Percentiles rank a stretch among this genome's conserved stretches.
phyloP scores from a whole-genome alignment of 2,797 vertebrate species.

The Sus cebifrons region DNA sequence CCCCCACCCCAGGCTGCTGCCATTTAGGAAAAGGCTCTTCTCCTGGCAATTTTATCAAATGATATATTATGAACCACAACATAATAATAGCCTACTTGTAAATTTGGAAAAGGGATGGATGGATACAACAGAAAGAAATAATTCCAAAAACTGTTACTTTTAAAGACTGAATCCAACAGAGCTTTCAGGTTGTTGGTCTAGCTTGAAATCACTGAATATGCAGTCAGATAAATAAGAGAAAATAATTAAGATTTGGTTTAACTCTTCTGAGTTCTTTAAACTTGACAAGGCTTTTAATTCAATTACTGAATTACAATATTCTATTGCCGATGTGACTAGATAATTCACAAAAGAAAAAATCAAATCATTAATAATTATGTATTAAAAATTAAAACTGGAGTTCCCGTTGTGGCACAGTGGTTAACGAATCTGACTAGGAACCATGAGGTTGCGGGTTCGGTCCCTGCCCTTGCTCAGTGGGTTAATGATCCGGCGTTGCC shows the following conservation, averaged over 20 bases:
- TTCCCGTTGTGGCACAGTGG: too few species aligned
- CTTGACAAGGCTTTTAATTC: neutral
- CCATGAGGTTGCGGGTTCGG: too few species aligned
- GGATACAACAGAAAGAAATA: neutral
- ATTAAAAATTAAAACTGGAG: neutral
- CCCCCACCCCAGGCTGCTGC: neutral
- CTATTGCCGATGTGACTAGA: neutral
- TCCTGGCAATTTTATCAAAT: neutral
- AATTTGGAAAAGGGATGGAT: neutral
- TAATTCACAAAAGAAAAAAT: neutral
- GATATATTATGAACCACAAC: neutral
- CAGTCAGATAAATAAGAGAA: neutral
- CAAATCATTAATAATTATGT: neutral
- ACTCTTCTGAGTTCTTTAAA: neutral
- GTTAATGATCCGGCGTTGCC: too few species aligned
- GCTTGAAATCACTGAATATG: constrained; percentile 16
- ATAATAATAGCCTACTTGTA: neutral
- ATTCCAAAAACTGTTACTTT: constrained; percentile 45
- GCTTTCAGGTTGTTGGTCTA: neutral
- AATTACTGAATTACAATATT: neutral
- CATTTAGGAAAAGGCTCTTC: constrained; percentile 8
- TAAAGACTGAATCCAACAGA: constrained; percentile 10
- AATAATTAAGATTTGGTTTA: neutral
- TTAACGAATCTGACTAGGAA: too few species aligned
- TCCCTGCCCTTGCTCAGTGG: too few species aligned